Evolutionary conservation across 2,113 vertebrate genomes (phyloP).

Genomic region (Lontra canadensis): DNA sequence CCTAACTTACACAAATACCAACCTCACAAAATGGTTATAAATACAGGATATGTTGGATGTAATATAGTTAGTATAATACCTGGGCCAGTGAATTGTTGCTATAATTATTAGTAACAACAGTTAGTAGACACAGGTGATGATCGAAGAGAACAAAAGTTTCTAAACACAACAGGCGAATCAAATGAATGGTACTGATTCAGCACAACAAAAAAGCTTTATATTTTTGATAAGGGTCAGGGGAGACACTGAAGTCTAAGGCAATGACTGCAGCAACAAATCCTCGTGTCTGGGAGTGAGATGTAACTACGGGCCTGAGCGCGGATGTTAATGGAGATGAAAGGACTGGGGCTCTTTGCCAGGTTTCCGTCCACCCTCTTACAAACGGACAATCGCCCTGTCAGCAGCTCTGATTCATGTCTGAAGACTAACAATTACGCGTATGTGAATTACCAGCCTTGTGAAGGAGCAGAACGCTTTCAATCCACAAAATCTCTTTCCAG

Average conservation of each 20-base stretch:
- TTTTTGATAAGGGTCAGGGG: not conserved
- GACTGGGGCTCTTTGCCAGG: conserved; percentile 47
- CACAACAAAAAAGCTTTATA: not conserved
- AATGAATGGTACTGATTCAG: conserved; percentile 8
- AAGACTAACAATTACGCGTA: conserved; percentile 3
- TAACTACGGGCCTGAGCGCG: not conserved
- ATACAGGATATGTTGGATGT: not conserved
- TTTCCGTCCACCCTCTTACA: conserved; percentile 19
- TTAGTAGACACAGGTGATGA: not conserved
- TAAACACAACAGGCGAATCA: not conserved
- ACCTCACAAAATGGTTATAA: not conserved
- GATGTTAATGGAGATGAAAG: not conserved
- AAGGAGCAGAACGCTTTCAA: conserved; percentile 45
- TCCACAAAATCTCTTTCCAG: conserved; percentile 20
- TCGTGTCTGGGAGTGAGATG: conserved; percentile 26
- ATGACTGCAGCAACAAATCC: not conserved
- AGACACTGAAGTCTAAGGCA: not conserved
- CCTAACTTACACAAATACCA: not conserved
- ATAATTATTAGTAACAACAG: not conserved
- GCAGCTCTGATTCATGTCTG: conserved; percentile 38
- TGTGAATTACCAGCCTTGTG: conserved; percentile 48
- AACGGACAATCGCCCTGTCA: conserved; percentile 4
- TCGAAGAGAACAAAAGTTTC: conserved; percentile 38
- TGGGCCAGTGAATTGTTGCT: not conserved
- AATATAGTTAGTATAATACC: not conserved